These are phyloP conservation scores for Argyrosomus regius DNA, from an alignment of 2,797 vertebrate species.

Conservation along the genomic window DNA sequence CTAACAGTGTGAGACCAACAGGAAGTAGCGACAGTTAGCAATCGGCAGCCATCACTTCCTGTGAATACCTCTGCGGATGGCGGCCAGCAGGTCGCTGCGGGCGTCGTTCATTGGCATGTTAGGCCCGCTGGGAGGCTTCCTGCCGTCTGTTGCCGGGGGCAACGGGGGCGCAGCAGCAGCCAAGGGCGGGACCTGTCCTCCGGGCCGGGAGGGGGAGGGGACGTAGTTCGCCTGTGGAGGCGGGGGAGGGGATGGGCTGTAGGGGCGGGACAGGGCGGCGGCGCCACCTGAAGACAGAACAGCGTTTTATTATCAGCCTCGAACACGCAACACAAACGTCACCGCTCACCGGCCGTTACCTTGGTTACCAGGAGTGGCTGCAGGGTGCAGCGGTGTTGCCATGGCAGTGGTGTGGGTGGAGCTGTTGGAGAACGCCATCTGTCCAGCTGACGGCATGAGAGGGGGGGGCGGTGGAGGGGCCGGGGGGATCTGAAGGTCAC, in stretches of 20 bases:
- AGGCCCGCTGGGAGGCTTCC: slow-evolving; percentile 76
- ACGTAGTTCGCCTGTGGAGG: slow-evolving; percentile 73
- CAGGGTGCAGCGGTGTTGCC: slow-evolving; percentile 51
- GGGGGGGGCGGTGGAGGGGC: slow-evolving; percentile 88
- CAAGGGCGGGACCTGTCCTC: slow-evolving; percentile 70
- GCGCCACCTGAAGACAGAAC: slow-evolving; percentile 49
- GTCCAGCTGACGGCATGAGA: slow-evolving; percentile 82
- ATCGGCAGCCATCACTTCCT: too few relatives aligned
- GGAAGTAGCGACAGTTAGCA: too few relatives aligned
- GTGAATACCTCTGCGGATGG: slow-evolving; percentile 88
- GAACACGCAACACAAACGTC: too few relatives aligned
- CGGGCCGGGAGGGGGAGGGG: slow-evolving; percentile 76
- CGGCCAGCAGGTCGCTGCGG: slow-evolving; percentile 90
- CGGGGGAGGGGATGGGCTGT: slow-evolving; percentile 71
- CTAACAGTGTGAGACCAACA: background rate
- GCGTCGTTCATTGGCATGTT: slow-evolving; percentile 88
- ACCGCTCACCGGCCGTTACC: background rate
- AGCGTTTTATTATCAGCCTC: background rate
- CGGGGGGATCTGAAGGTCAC: slow-evolving; percentile 86
- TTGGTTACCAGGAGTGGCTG: slow-evolving; percentile 47
- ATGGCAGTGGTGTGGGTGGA: slow-evolving; percentile 61
- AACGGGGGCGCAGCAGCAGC: slow-evolving; percentile 37
- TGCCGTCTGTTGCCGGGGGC: slow-evolving; percentile 59
- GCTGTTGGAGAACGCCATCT: slow-evolving; percentile 83
- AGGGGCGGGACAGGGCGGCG: slow-evolving; percentile 60